Evolutionary conservation across 2,113 vertebrate genomes (phyloP), one percentile per base, ranked within the genome.

Genomic region (Halcyon malimbica): DNA sequence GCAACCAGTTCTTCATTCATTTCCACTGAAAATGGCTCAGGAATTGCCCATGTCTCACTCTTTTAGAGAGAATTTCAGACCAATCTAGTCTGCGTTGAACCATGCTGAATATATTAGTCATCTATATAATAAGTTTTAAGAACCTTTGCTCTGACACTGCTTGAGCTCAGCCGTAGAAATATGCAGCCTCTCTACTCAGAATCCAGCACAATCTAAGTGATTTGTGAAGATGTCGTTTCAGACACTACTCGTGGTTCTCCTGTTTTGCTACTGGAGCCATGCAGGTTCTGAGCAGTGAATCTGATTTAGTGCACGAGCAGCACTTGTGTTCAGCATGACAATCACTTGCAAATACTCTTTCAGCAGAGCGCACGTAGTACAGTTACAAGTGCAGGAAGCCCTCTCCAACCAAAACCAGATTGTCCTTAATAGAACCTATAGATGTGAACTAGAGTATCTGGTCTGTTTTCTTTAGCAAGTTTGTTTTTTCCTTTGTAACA

Each of bases 361-460:
- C 6, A 87, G 63, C 71, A 29, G 53, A 63, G 26, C 21, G 42
- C 2, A 1, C 6, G 18, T 65, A 73, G 41, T 29, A 21, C 59
- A 35, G 50, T 95, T 87, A 69, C 41, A 88, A 75, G 59, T 42
- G 77, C 18, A 77, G 60, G 75, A 94, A 94, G 35, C 11, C 54
- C 75, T 63, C 54, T 67, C 64, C 94, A 94, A 92, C 94, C 88
- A 96, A 88, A 94, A 86, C 1, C 79, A 94, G 87, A 92, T 70
- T 95, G 70, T 65, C 53, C 56, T 94, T 94, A 95, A 86, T 44
- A 94, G 71, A 94, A 91, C 77, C 92, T 56, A 83, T 74, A 80
- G 81, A 94, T 87, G 76, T 42, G 82, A 84, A 70, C 39, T 81
- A 37, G 12, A 77, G 17, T 91, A 69, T 83, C 64, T 70, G 28